Percentiles rank a stretch among this genome's conserved stretches.
Evolutionary conservation across 2,888 invertebrate species (phyloP).

Genomic region (Schizaphis graminum): DNA sequence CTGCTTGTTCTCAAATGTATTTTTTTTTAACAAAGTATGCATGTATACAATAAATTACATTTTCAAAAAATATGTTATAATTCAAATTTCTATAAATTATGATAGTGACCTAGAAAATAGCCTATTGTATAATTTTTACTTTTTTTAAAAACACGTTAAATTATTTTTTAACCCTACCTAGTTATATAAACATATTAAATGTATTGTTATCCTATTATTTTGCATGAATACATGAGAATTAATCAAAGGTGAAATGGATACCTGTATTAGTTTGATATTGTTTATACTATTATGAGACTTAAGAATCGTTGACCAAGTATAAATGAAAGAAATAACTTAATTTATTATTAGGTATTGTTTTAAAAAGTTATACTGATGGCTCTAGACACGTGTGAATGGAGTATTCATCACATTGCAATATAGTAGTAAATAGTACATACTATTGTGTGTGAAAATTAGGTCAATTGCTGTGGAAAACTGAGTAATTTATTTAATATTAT

Average conservation of each 20-base stretch:
- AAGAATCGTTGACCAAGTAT: background rate
- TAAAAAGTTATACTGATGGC: background rate
- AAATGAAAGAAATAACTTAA: conserved; percentile 19
- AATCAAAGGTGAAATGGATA: conserved; percentile 27
- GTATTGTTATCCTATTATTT: conserved; percentile 34
- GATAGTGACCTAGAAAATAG: conserved; percentile 26
- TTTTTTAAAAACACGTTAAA: background rate
- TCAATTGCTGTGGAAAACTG: background rate
- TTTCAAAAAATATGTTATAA: background rate
- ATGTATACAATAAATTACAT: conserved; percentile 19
- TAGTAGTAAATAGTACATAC: background rate
- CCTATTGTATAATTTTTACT: conserved; percentile 29
- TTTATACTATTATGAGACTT: background rate
- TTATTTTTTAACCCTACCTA: background rate
- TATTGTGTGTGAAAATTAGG: background rate
- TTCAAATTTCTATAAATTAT: background rate
- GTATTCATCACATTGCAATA: background rate
- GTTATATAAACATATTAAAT: background rate
- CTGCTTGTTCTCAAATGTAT: conserved; percentile 41
- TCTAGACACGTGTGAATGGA: conserved; percentile 1
- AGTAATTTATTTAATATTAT: background rate
- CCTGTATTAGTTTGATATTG: background rate
- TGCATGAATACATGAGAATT: conserved; percentile 47
- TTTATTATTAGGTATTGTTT: conserved; percentile 6
- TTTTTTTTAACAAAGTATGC: conserved; percentile 40